Base-by-base conservation (phyloP, 2,113 vertebrate species). In the Oncorhynchus kisutch region DNA sequence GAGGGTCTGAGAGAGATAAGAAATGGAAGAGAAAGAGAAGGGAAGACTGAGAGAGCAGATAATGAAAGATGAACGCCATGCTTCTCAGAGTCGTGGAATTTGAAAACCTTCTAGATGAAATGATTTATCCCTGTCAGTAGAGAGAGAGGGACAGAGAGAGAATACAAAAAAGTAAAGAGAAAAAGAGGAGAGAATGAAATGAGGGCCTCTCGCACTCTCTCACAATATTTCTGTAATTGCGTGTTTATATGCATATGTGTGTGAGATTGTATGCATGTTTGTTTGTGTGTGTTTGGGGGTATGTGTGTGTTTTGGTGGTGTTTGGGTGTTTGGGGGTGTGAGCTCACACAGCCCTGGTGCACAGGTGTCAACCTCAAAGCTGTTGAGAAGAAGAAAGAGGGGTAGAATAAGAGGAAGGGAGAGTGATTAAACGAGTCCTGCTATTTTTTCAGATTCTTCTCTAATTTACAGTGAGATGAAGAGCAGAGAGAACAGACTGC, bases 61-160 rank as follows among this genome's bases (percentile, higher is more conserved):
- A 90, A 92, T 90, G 88, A 91, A 91, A 91, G 87, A 90, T 90
- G 88, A 91, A 90, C 88, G 89, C 89, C 88, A 90, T 84, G 80
- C 87, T 78, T 87, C 84, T 89, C 86, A 86, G 83, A 90, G 87
- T 88, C 82, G 82, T 85, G 87, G 90, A 90, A 90, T 91, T 88
- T 88, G 78, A 89, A 91, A 88, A 88, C 81, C 85, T 82, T 87
- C 84, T 78, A 85, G 87, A 91, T 91, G 85, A 86, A 91, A 91
- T 90, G 87, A 88, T 90, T 88, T 88, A 91, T 89, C 89, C 87
- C 75, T 81, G 84, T 90, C 87, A 84, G 82, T 86, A 85, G 86
- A 88, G 81, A 22, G 25, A 29, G 70, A 71, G 73, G 70, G 75
- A 67, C 67, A 75, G 71, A 24, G 34, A 70, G 65, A 77, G 78